These are phyloP conservation scores for Brachionus paranguensis DNA, from an alignment of 1,140 invertebrate genomes.

Conservation along the genomic window DNA sequence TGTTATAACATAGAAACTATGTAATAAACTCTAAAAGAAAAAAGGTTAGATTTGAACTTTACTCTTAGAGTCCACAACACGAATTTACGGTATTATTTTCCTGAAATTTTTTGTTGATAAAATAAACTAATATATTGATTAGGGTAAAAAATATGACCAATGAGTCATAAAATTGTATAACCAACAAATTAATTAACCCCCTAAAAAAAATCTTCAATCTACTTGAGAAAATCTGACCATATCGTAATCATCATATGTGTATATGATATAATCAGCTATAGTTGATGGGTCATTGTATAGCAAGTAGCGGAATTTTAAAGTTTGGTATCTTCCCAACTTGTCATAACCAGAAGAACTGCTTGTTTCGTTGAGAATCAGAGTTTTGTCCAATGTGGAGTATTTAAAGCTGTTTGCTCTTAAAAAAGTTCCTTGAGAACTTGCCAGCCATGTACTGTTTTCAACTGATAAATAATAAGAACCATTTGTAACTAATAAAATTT, in stretches of 20 bases:
- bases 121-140: background rate
- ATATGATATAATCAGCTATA: background rate
- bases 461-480: slow-evolving; percentile 2
- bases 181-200: too few species aligned
- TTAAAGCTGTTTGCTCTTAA: slow-evolving; percentile 2
- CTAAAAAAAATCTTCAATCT: background rate
- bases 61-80: too few species aligned
- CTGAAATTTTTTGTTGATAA: background rate
- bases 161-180: background rate
- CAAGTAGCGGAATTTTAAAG: background rate
- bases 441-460: slow-evolving; percentile 21
- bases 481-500: slow-evolving; percentile 2
- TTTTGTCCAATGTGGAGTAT: background rate
- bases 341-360: background rate
- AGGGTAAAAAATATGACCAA: background rate
- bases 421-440: slow-evolving; percentile 1
- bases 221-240: slow-evolving; percentile 34
- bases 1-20: too few species aligned
- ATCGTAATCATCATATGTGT: slow-evolving; percentile 25
- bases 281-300: background rate
- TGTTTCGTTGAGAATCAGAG: background rate
- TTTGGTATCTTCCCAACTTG: background rate
- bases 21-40: too few species aligned
- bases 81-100: too few species aligned
- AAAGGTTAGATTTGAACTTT: too few species aligned